Evolutionary conservation across 2,888 invertebrate species (phyloP), one percentile per base, ranked within the genome.

Genomic region (Cephonodes hylas): DNA sequence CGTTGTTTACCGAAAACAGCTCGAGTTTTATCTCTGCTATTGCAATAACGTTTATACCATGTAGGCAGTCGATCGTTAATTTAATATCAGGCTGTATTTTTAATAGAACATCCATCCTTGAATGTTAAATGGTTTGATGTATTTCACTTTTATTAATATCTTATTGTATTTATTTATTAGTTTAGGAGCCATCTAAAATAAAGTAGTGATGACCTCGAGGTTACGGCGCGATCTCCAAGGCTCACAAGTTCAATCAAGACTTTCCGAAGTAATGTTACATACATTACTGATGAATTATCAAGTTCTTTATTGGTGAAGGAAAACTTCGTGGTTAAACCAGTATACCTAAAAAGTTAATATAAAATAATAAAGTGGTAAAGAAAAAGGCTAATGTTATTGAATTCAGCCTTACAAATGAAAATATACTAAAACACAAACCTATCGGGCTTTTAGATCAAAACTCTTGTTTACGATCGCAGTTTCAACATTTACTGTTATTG

Each of bases 1-100:
- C 48, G 42, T 42, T 53, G 42, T 53, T 59, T 60, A 25, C 42
- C 60, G 25, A 53, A 53, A 53, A 48, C 18, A 53, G 48, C 18
- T 25, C 42, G 53, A 53, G 13, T 60, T 53, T 60, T 60, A 42
- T 42, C 25, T 6, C 38, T n/a, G 13, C 38, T 42, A 42, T 42
- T 23, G 22, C 18, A 38, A 60, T 42, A 46, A 59, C 46, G 10
- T 23, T 46, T 53, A 8, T 31, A 3, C 18, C 4, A 53, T 53
- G n/a, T 25, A 31, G 18, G 27, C 53, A 53, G 18, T 0, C 18
- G 18, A 31, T 10, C 15, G 31, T 53, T 13, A 53, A 53, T 53
- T 53, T 31, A 8, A 18, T 10, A 53, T 45, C 45, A 22, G 45
- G 13, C 25, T 23, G n/a, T 15, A 31, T 31, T 53, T 4, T 27